Conservation (phyloP, 2,113 vertebrate genomes). For the Cyanoliseus patagonus region DNA sequence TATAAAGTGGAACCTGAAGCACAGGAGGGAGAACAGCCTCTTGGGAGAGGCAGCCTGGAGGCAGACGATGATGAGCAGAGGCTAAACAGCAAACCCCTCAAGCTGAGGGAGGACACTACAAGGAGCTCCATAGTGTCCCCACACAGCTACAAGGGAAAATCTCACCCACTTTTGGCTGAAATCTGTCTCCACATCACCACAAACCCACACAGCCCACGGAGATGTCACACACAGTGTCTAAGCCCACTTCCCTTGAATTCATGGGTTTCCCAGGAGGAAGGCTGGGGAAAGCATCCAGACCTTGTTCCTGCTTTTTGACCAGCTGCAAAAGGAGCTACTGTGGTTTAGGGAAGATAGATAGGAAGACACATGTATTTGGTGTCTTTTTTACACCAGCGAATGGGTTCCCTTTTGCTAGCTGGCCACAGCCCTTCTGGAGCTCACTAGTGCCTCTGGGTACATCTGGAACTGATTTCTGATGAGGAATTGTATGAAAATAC, state of each 20-base stretch:
- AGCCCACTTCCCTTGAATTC: not conserved
- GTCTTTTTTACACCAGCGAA: not conserved
- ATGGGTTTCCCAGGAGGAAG: not conserved
- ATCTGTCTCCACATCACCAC: accelerated
- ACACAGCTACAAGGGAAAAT: not conserved
- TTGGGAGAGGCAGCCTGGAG: not conserved
- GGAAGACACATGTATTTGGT: not conserved
- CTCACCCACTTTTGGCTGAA: not conserved
- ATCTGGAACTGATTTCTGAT: not conserved
- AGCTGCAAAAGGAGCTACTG: not conserved
- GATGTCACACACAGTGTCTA: not conserved
- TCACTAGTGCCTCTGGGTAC: not conserved
- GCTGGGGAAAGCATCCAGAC: not conserved
- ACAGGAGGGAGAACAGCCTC: not conserved
- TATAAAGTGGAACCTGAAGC: not conserved
- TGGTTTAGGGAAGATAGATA: not conserved
- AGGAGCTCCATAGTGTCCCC: not conserved
- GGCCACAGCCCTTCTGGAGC: not conserved
- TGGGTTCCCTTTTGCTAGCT: not conserved
- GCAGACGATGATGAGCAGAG: not conserved
- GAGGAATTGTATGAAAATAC: not conserved
- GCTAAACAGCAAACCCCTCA: not conserved
- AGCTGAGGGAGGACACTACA: not conserved
- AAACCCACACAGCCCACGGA: not conserved
- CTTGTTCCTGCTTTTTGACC: not conserved